These are phyloP conservation scores for Scalopus aquaticus DNA, from an alignment of 2,113 vertebrate species.

Conservation along the genomic window DNA sequence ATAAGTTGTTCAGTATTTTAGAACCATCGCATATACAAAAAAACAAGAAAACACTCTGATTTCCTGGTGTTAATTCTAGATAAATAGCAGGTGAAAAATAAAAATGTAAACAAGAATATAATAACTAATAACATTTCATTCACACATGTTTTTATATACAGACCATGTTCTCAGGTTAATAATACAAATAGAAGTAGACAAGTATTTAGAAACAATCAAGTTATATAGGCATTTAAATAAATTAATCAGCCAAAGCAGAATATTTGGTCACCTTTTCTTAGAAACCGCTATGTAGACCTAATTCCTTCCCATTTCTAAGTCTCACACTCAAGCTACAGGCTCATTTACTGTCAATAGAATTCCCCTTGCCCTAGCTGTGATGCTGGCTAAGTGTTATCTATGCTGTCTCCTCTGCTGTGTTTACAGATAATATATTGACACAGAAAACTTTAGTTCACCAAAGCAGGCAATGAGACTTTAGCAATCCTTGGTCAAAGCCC, in stretches of 20 bases:
- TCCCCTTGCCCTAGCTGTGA: neutral
- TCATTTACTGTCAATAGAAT: slow-evolving; percentile 51
- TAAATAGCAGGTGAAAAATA: neutral
- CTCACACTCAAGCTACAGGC: slow-evolving; percentile 41
- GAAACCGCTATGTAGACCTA: slow-evolving; percentile 45
- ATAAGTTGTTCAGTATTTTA: neutral
- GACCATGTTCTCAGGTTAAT: neutral
- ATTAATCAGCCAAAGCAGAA: slow-evolving; percentile 60
- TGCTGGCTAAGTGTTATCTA: slow-evolving; percentile 49
- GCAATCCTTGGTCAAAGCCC: slow-evolving; percentile 41
- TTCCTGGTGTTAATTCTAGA: neutral
- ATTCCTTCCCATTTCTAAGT: neutral
- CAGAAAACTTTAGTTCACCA: slow-evolving; percentile 20
- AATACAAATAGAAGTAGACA: neutral
- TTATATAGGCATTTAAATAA: neutral
- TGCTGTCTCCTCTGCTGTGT: neutral
- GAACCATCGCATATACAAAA: neutral
- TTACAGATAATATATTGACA: neutral
- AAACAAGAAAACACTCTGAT: neutral
- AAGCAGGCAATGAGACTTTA: slow-evolving; percentile 30
- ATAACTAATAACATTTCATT: neutral
- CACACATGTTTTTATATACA: neutral
- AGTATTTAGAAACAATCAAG: neutral
- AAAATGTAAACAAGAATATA: neutral
- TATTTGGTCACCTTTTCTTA: slow-evolving; percentile 73